A percentile compares a stretch with the other conserved stretches of the same genome.
Conservation (phyloP, 1,140 invertebrate genomes). For the Helicoverpa zea region DNA sequence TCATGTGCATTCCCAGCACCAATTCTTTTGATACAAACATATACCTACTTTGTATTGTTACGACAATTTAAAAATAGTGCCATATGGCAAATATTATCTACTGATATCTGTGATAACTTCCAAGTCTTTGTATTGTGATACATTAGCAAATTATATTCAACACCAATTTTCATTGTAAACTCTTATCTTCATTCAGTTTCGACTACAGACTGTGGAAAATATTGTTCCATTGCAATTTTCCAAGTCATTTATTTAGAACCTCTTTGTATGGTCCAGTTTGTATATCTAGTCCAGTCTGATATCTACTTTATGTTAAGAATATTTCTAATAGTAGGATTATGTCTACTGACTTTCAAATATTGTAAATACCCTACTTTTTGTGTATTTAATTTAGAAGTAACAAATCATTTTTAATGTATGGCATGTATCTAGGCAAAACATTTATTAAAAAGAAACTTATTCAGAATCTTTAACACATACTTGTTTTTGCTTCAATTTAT, state of each 20-base stretch:
- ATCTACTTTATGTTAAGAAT: not conserved
- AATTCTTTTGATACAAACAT: not conserved
- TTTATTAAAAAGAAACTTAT: not conserved
- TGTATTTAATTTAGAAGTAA: not conserved
- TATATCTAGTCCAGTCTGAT: not conserved
- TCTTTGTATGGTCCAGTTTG: too few relatives aligned
- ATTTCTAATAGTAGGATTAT: not conserved
- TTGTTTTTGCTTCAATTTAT: constrained; percentile 51
- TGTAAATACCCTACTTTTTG: not conserved
- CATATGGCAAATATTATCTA: not conserved
- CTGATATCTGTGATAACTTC: not conserved
- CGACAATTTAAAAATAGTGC: too few relatives aligned
- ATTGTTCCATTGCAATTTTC: too few relatives aligned
- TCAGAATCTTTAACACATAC: constrained; percentile 7
- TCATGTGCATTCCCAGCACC: not conserved
- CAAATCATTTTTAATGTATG: too few relatives aligned
- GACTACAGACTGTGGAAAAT: too few relatives aligned
- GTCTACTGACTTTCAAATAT: constrained; percentile 15
- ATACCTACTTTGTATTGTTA: too few relatives aligned
- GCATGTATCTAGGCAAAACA: too few relatives aligned
- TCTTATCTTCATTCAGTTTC: too few relatives aligned
- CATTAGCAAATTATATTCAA: too few relatives aligned
- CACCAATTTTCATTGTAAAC: too few relatives aligned
- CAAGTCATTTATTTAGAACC: too few relatives aligned
- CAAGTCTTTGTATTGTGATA: not conserved